Conservation (phyloP, 2,888 invertebrate species). For the Oscheius sp. region DNA sequence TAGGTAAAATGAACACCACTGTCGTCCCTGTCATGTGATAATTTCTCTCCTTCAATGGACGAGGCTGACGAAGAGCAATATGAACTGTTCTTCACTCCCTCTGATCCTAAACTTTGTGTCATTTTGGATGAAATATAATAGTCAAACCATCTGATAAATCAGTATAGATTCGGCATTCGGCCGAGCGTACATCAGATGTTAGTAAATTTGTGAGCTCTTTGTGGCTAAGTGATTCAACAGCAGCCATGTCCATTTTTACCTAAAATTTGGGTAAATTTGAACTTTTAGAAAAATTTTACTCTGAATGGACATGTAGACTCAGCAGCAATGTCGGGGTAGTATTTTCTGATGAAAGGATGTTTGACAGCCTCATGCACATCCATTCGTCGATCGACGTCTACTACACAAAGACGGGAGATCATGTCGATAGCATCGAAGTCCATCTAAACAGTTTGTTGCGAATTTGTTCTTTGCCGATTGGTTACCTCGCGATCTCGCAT, state of each 20-base stretch:
- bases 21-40: slow-evolving; percentile 17
- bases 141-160: slow-evolving; percentile 39
- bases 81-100: slow-evolving; percentile 9
- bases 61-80: slow-evolving; percentile 19
- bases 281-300: slow-evolving; percentile 25
- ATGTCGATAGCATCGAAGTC: slow-evolving; percentile 52
- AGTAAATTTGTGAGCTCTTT: slow-evolving; percentile 53
- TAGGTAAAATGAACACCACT: slow-evolving; percentile 19
- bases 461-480: not conserved
- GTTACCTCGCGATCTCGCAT: slow-evolving; percentile 31
- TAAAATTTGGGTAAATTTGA: slow-evolving; percentile 35
- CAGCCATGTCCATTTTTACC: slow-evolving; percentile 68
- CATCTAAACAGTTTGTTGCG: too few species aligned
- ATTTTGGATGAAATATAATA: not conserved
- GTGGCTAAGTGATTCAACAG: slow-evolving; percentile 62
- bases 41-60: slow-evolving; percentile 20
- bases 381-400: slow-evolving; percentile 53
- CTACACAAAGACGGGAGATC: slow-evolving; percentile 47
- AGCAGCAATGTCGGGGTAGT: slow-evolving; percentile 34
- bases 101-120: slow-evolving; percentile 13
- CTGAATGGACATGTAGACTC: slow-evolving; percentile 61
- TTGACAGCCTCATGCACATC: slow-evolving; percentile 57
- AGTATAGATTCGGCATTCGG: slow-evolving; percentile 37
- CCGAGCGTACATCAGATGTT: slow-evolving; percentile 58
- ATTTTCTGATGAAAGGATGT: slow-evolving; percentile 56